Base-by-base conservation (phyloP, 2,113 vertebrate genomes). In the Arothron firmamentum region DNA sequence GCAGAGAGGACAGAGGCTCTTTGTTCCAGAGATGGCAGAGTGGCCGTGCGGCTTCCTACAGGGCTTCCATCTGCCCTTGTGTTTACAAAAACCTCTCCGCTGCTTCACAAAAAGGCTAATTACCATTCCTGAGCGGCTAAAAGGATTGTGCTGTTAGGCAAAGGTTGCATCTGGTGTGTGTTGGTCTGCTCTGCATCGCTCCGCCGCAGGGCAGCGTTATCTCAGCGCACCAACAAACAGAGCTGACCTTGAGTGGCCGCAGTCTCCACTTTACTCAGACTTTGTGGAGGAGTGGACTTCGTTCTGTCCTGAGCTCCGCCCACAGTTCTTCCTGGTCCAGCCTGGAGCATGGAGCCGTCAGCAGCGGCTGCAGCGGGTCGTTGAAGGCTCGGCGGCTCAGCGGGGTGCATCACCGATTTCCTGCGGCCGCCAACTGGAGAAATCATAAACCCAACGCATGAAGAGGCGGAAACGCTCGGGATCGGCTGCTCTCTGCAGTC, bases 361-460 rank as follows among this genome's bases (percentile, higher is more conserved):
- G n/a, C n/a, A n/a, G 59, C 72, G 0, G 49, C 23, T 6, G 69
- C 85, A 10, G 56, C 77, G 13, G 65, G 52, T 55, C 52, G 76
- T 10, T 85, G 88, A 48, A 78, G 85, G 21, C 70, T 59, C 18
- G 74, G 52, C 4, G 45, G 58, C 18, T 77, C 74, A 1, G 48
- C 87, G 0, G 77, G 41, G 14, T 94, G 92, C 18, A 84, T 91
- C 65, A 91, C 91, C 0, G 79, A 69, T 83, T 95, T 95, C 43
- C 84, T 89, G 59, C 87, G 89, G 0, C 88, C 71, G 62, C 92
- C 89, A 54, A 96, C 97, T 99, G 67, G 13, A 75, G 53, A 68
- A 23, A 54, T 6, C 4, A 59, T 17, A 70, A 4, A 56, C 16
- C 65, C 21, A 9, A 31, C 7, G 16, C 2, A 16, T 18, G 46